Base-by-base conservation (phyloP, 2,113 vertebrate genomes). In the Quiscalus mexicanus region DNA sequence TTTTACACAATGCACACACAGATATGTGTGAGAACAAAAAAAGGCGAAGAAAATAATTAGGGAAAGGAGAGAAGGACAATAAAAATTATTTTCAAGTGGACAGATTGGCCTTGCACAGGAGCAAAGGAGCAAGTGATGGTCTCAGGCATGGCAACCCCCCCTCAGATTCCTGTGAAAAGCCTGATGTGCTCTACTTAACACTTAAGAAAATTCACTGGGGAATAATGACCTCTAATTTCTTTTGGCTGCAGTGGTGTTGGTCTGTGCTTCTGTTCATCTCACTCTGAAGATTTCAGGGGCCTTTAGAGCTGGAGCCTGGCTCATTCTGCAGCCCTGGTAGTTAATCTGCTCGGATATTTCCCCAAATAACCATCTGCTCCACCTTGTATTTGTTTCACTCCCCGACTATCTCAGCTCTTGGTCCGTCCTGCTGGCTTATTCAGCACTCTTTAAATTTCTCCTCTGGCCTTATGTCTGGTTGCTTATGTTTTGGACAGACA, bases 371-470 rank as follows among this genome's bases (percentile, higher is more conserved):
- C 96, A 97, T 96, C 96, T 96, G 96, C 87, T 96, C 80, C 87
- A 97, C 88, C 96, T 97, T 96, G 92, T 65, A 87, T 95, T 96
- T 97, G 94, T 95, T 79, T 89, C 90, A 47, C 93, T 87, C 85
- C 92, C 63, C 1, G 12, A 68, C 95, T 73, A 56, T 93, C 95
- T 97, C 82, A 89, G 97, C 84, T 88, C 91, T 94, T 84, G 91
- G 76, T 96, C 97, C 87, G 76, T 97, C 98, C 98, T 98, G 96
- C 97, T 97, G 96, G 95, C 95, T 98, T 97, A 98, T 98, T 98
- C 98, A 97, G 89, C 83, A 97, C 97, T 98, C 98, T 99, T 98
- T 97, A 97, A 96, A 97, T 98, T 98, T 98, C 98, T 98, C 97
- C 97, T 98, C 97, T 97, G 98, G 97, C 95, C 98, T 98, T 98